Evolutionary conservation across 2,888 invertebrate genomes (phyloP), one percentile per base, ranked within the genome.

Genomic region (Amorpha juglandis): DNA sequence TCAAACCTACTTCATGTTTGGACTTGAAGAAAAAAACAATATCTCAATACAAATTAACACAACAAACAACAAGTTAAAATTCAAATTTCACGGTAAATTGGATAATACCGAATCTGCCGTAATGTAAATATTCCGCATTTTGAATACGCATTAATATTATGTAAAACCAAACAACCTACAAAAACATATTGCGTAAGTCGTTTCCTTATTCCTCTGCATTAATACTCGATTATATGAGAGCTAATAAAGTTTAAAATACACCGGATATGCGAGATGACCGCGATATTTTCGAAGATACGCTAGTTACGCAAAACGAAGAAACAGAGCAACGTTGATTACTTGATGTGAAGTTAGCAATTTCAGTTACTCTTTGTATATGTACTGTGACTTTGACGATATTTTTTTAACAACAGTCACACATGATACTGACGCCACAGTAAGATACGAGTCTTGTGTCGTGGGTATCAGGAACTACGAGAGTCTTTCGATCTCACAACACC

Each of bases 221-320:
- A 38, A 58, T 42, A 12, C 1, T 9, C 42, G 58, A 19, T 42
- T 58, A 58, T 58, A 42, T 19, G 19, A 58, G n/a, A 35, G 16
- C 12, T 58, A 58, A 45, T 35, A 63, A 64, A 63, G 7, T 50
- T 7, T 65, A 38, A 42, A 42, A 58, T 12, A 58, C 38, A 9
- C 55, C 55, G 55, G 55, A 55, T 55, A 8, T 42, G 16, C 19
- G 58, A 58, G 58, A 58, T 58, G 12, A 4, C 11, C 19, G 12
- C 38, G 58, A 19, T 58, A 2, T n/a, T 55, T 14, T 3, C 16
- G 33, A 58, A 58, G 58, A 58, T 58, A 58, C 14, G 8, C 12
- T 16, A 38, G 42, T 42, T 58, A 58, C 16, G 58, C 42, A 58
- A 58, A 12, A 16, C 38, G 3, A 21, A 51, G 35, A 53, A 8